Conservation (phyloP, 2,113 vertebrate species). For the Myxocyprinus asiaticus region DNA sequence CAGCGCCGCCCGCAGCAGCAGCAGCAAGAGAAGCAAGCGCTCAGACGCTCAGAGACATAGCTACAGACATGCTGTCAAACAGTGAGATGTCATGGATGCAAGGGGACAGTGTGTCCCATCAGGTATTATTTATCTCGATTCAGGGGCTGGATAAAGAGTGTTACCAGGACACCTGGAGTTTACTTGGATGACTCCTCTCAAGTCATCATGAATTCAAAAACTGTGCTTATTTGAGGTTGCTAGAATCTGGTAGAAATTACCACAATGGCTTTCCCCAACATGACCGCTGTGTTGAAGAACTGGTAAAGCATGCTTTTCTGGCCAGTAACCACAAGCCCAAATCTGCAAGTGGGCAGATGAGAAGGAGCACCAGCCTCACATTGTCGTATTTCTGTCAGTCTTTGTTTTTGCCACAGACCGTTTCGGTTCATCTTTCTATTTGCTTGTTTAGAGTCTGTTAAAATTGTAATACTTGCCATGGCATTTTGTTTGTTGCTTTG, state of each 20-base stretch:
- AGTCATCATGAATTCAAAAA: background rate
- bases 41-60: slow-evolving; percentile 67
- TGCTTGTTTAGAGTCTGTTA: background rate
- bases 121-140: slow-evolving; percentile 23
- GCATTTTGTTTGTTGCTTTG: background rate
- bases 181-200: background rate
- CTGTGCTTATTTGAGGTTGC: background rate
- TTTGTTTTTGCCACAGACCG: slow-evolving; percentile 16
- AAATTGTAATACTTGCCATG: background rate
- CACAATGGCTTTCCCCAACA: background rate
- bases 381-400: slow-evolving; percentile 6
- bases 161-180: background rate
- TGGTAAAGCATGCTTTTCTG: slow-evolving; percentile 34
- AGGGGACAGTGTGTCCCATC: background rate
- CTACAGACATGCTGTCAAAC: slow-evolving; percentile 65
- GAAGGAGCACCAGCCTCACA: slow-evolving; percentile 35
- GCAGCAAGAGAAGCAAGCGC: slow-evolving; percentile 66
- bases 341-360: slow-evolving; percentile 4
- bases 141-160: slow-evolving; percentile 17
- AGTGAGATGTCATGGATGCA: slow-evolving; percentile 43
- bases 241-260: background rate
- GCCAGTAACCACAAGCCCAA: slow-evolving; percentile 14
- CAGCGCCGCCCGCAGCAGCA: slow-evolving; percentile 44
- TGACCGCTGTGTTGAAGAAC: background rate
- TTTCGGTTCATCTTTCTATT: slow-evolving; percentile 4